phyloP scores from a whole-genome alignment of 2,888 invertebrate species.

The Drosophila stalkeri region DNA sequence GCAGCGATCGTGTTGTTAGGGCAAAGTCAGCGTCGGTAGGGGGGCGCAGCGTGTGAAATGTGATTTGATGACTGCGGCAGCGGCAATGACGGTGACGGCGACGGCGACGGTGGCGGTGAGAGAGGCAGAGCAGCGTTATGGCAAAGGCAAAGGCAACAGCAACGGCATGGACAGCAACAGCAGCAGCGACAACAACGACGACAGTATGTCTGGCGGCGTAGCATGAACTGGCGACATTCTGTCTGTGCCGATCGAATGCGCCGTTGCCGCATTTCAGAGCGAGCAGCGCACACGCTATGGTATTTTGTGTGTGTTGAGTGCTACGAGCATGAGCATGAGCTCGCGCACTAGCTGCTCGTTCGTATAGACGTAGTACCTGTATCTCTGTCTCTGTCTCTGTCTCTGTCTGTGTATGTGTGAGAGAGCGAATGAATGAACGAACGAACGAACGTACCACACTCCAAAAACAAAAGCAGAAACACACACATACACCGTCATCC shows the following conservation, averaged over 20 bases:
- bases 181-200: conserved; percentile 83
- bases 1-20: conserved; percentile 27
- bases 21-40: conserved; percentile 26
- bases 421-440: conserved; percentile 45
- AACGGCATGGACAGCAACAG: conserved; percentile 28
- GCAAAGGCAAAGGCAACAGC: conserved; percentile 26
- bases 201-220: conserved; percentile 91
- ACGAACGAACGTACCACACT: conserved; percentile 41
- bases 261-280: conserved; percentile 87
- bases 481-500: conserved; percentile 16
- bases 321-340: conserved; percentile 31
- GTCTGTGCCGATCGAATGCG: conserved; percentile 92
- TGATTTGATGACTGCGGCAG: conserved; percentile 61
- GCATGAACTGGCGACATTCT: conserved; percentile 96
- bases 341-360: conserved; percentile 22
- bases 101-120: conserved; percentile 39
- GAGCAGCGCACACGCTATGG: conserved; percentile 43
- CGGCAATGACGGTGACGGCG: conserved; percentile 9
- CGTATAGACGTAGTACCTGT: conserved; percentile 25
- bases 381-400: conserved; percentile 21
- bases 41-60: conserved; percentile 55
- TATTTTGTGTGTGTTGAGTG: conserved; percentile 44
- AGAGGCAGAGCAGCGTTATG: conserved; percentile 4
- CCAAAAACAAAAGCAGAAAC: conserved; percentile 23
- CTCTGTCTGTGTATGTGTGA: conserved; percentile 7